phyloP scores from a whole-genome alignment of 2,888 invertebrate genomes.

The Alloplasta piceator region DNA sequence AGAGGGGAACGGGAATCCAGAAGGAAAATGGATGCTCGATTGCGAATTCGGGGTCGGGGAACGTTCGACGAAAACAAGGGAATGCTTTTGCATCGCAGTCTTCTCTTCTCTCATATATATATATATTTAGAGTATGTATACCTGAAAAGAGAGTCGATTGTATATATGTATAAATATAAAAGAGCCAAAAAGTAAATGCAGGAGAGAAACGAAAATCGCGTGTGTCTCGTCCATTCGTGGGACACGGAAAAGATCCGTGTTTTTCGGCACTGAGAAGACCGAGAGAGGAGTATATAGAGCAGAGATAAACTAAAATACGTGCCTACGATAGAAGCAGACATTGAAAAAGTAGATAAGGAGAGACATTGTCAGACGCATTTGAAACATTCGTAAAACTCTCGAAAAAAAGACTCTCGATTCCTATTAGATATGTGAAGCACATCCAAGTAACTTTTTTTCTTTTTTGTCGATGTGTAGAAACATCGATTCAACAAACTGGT shows the following conservation, averaged over 20 bases:
- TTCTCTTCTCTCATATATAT: slow-evolving; percentile 64
- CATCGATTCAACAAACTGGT: slow-evolving; percentile 24
- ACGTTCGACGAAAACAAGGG: slow-evolving; percentile 78
- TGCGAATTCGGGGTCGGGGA: slow-evolving; percentile 70
- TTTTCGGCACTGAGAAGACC: slow-evolving; percentile 27
- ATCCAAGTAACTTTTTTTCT: slow-evolving; percentile 45
- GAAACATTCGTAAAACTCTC: slow-evolving; percentile 57
- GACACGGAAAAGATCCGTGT: slow-evolving; percentile 53
- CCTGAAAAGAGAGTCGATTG: no score
- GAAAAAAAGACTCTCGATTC: slow-evolving; percentile 28
- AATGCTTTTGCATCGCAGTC: slow-evolving; percentile 82
- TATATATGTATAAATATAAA: slow-evolving; percentile 15
- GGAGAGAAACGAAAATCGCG: slow-evolving; percentile 52
- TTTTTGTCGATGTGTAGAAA: slow-evolving; percentile 46
- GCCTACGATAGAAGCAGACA: slow-evolving; percentile 50
- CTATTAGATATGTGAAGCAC: slow-evolving; percentile 28
- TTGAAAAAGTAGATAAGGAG: slow-evolving; percentile 30
- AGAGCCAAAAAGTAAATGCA: slow-evolving; percentile 48
- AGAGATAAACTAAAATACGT: slow-evolving; percentile 52
- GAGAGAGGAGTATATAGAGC: slow-evolving; percentile 14
- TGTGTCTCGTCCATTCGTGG: slow-evolving; percentile 44
- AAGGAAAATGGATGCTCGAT: slow-evolving; percentile 59
- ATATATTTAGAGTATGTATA: no score
- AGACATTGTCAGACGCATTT: slow-evolving; percentile 39
- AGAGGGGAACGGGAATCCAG: slow-evolving; percentile 36